Evolutionary conservation across 1,140 invertebrate genomes (phyloP), one percentile per base, ranked within the genome.

Genomic region (Platyura marginata): DNA sequence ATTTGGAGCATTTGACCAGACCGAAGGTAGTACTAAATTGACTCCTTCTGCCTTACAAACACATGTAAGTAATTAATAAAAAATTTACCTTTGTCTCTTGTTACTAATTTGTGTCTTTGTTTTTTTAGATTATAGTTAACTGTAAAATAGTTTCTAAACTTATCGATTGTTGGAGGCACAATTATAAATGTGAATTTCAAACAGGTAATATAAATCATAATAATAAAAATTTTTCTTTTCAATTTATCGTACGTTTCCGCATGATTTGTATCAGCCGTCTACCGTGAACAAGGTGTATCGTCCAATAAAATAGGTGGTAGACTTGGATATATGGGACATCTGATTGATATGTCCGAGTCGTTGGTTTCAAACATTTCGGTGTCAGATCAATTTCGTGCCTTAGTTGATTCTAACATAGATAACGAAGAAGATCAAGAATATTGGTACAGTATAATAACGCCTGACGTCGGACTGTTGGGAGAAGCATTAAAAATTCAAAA

Each of bases 261-360:
- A n/a, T n/a, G n/a, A n/a, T n/a, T n/a, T n/a, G n/a, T n/a, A n/a
- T n/a, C n/a, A n/a, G n/a, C n/a, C n/a, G n/a, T n/a, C n/a, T n/a
- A n/a, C n/a, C n/a, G n/a, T n/a, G n/a, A n/a, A n/a, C n/a, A n/a
- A n/a, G n/a, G n/a, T n/a, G n/a, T n/a, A n/a, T 21, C 8, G n/a
- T 13, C 25, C 25, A 13, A 29, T 6, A 29, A 59, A 44, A 67
- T 65, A 47, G 63, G 66, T 46, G 63, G 66, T 45, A 59, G 77
- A 19, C 62, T 70, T 52, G 79, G 77, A 32, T 82, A 82, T 50
- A 82, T 82, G 77, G 81, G 81, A 38, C 81, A 85, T 61, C 57
- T 84, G 47, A 79, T 77, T 42, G 72, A 76, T 57, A 77, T 85
- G 34, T 46, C 61, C 5, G 49, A 50, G 40, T 48, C 56, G 49